Conservation (phyloP, 1,140 invertebrate species). For the Conopomorpha cramerella region DNA sequence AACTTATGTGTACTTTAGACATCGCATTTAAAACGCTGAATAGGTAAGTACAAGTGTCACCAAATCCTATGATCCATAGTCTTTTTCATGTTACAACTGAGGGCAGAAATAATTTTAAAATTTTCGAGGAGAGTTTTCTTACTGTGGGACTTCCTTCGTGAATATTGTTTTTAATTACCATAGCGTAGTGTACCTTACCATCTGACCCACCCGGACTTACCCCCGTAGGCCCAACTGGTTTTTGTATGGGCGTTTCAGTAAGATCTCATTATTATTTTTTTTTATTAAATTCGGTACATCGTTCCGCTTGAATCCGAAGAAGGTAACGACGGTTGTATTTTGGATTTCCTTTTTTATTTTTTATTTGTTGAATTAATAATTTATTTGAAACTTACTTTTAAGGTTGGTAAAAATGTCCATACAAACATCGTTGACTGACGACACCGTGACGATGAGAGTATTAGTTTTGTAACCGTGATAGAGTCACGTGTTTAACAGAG, state of each 20-base stretch:
- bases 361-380: slow-evolving; percentile 16
- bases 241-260: slow-evolving; percentile 26
- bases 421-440: slow-evolving; percentile 29
- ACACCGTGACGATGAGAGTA: slow-evolving; percentile 10
- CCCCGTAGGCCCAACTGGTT: slow-evolving; percentile 11
- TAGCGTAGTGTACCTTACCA: neutral
- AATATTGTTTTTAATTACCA: too few relatives aligned
- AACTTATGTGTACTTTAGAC: too few relatives aligned
- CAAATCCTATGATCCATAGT: too few relatives aligned
- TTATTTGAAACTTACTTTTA: slow-evolving; percentile 11
- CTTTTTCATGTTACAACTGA: too few relatives aligned
- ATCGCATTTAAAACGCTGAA: too few relatives aligned
- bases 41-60: too few relatives aligned
- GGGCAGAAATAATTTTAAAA: too few relatives aligned
- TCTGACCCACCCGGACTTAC: neutral
- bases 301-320: neutral
- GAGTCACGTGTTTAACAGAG: slow-evolving; percentile 20
- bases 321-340: neutral
- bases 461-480: slow-evolving; percentile 29
- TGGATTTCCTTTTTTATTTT: slow-evolving; percentile 1
- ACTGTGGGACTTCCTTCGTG: too few relatives aligned
- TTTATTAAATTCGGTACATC: slow-evolving; percentile 4
- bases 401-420: slow-evolving; percentile 20
- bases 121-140: too few relatives aligned
- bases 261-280: slow-evolving; percentile 37